Conservation (phyloP, 2,797 vertebrate species). For the Periparus ater region DNA sequence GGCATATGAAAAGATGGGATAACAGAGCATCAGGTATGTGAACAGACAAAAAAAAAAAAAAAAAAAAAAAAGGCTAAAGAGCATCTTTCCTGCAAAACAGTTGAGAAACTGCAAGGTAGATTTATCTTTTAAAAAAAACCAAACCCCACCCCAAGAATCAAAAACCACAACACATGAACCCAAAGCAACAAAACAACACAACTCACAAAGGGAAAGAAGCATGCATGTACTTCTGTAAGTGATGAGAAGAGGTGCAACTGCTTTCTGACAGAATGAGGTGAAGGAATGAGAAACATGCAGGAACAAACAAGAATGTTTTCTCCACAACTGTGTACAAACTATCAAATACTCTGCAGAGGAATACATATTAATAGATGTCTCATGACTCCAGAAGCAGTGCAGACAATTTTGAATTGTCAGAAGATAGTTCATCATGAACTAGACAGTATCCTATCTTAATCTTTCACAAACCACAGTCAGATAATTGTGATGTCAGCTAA, state of each 20-base stretch:
- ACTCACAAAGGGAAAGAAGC: neutral
- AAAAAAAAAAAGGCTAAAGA: neutral
- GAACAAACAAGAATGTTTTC: neutral
- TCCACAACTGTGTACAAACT: neutral
- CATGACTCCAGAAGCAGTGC: neutral
- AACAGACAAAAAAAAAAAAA: neutral
- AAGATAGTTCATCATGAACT: neutral
- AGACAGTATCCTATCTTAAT: neutral
- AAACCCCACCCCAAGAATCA: neutral
- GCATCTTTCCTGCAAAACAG: neutral
- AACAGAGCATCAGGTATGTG: neutral
- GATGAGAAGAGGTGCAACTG: neutral
- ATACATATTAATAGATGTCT: neutral
- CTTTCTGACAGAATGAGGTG: slow-evolving; percentile 35
- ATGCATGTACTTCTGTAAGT: neutral
- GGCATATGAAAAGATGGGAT: neutral
- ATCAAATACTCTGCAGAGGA: neutral
- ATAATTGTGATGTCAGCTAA: neutral
- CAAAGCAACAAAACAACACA: neutral
- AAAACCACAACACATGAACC: neutral
- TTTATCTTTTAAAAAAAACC: neutral
- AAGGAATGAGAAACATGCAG: neutral
- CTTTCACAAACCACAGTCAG: neutral
- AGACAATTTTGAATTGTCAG: neutral
- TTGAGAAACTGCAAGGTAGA: neutral